Conservation (phyloP, 23 tunicate genomes). For the Botrylloides violaceus region DNA sequence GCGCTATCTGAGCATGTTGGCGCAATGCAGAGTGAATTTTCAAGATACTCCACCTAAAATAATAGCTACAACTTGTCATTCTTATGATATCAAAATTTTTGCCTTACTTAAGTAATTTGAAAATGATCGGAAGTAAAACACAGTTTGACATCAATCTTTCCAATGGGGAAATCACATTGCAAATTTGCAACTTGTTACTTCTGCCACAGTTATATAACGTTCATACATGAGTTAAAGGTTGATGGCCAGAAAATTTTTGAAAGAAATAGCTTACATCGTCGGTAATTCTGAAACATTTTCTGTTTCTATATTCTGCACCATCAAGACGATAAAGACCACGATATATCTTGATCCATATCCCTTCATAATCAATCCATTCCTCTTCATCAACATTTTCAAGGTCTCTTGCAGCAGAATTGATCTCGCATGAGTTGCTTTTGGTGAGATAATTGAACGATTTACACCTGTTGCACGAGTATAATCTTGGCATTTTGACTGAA, state of each 20-base stretch:
- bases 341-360: constrained; percentile 1
- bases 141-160: too few relatives aligned
- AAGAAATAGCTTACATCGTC: not conserved
- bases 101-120: too few relatives aligned
- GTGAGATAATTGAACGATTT: constrained; percentile 9
- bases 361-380: constrained; percentile 6
- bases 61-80: not conserved
- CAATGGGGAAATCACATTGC: too few relatives aligned
- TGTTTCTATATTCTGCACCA: not conserved
- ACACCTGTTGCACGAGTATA: too few relatives aligned
- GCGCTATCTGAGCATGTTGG: not conserved
- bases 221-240: too few relatives aligned
- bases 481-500: too few relatives aligned
- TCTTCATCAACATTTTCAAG: not conserved
- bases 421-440: not conserved
- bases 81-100: too few relatives aligned
- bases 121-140: too few relatives aligned
- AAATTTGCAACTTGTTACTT: too few relatives aligned
- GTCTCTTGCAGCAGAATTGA: not conserved
- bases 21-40: not conserved
- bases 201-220: too few relatives aligned
- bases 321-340: not conserved
- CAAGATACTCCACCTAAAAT: not conserved
- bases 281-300: not conserved
- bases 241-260: too few relatives aligned